Evolutionary conservation across 2,888 invertebrate genomes (phyloP).

Genomic region (Phragmatobia fuliginosa): DNA sequence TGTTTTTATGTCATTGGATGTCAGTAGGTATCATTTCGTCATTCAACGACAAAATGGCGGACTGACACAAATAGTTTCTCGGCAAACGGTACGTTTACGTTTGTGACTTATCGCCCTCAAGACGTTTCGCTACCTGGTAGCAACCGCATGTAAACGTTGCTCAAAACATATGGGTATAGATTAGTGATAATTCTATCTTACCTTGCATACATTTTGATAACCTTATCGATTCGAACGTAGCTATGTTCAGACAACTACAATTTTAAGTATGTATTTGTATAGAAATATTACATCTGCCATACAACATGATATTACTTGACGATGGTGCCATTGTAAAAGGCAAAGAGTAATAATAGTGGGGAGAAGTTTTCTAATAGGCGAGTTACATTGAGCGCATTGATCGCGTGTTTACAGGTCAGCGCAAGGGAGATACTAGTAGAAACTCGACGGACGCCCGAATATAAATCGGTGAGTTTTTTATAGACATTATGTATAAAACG

Average conservation of each 20-base stretch:
- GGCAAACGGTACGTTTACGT: slow-evolving; percentile 65
- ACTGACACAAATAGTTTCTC: slow-evolving; percentile 73
- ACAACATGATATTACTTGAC: slow-evolving; percentile 30
- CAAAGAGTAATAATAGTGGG: slow-evolving; percentile 58
- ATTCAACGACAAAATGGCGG: slow-evolving; percentile 82
- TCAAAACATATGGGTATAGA: slow-evolving; percentile 32
- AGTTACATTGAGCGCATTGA: slow-evolving; percentile 79
- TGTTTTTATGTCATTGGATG: slow-evolving; percentile 48
- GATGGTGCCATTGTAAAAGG: slow-evolving; percentile 53
- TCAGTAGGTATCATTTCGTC: slow-evolving; percentile 64
- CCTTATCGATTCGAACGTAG: slow-evolving; percentile 43
- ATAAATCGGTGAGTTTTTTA: slow-evolving; percentile 79
- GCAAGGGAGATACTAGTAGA: slow-evolving; percentile 83
- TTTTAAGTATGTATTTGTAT: slow-evolving; percentile 29
- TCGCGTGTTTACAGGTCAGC: slow-evolving; percentile 84
- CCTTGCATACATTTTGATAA: slow-evolving; percentile 43
- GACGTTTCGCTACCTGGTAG: slow-evolving; percentile 55
- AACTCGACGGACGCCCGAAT: slow-evolving; percentile 81
- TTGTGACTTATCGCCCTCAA: slow-evolving; percentile 74
- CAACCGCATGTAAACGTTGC: slow-evolving; percentile 34
- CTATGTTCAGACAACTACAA: slow-evolving; percentile 34
- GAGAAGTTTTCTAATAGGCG: slow-evolving; percentile 68
- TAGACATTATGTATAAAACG: slow-evolving; percentile 38
- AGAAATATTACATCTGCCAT: slow-evolving; percentile 26
- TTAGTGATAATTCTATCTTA: slow-evolving; percentile 34